Evolutionary conservation across 1,140 invertebrate species (phyloP).

Genomic region (Portunus trituberculatus): DNA sequence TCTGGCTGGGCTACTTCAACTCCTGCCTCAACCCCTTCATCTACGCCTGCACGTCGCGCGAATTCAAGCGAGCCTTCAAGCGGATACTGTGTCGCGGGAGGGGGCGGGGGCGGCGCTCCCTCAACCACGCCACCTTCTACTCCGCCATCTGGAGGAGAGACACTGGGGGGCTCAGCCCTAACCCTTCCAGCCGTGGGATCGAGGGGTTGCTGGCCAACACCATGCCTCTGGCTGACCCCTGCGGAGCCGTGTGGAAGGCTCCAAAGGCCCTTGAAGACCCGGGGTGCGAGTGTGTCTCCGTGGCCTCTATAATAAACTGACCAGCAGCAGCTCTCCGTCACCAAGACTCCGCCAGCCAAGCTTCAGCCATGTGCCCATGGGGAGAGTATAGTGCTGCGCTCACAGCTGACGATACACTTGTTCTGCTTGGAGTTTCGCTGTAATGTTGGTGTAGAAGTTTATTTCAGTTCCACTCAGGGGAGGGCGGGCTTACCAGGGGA

Average conservation of each 20-base stretch:
- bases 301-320: conserved; percentile 62
- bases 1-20: conserved; percentile 88
- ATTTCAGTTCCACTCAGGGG: neutral
- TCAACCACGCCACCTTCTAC: conserved; percentile 76
- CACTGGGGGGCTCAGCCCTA: conserved; percentile 53
- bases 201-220: conserved; percentile 61
- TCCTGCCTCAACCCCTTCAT: conserved; percentile 88
- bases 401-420: no score
- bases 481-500: neutral
- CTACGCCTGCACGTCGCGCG: conserved; percentile 84
- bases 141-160: conserved; percentile 68
- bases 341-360: no score
- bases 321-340: neutral
- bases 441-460: neutral
- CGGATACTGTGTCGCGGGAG: conserved; percentile 80
- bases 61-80: conserved; percentile 83
- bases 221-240: conserved; percentile 65
- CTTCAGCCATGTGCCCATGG: no score
- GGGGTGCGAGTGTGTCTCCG: conserved; percentile 51
- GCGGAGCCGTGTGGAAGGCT: conserved; percentile 60
- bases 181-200: conserved; percentile 58
- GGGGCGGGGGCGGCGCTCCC: conserved; percentile 37
- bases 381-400: no score
- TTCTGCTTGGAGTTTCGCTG: neutral
- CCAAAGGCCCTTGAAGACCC: neutral